Conservation (phyloP, 1,140 invertebrate genomes). For the Teleopsis dalmanni region DNA sequence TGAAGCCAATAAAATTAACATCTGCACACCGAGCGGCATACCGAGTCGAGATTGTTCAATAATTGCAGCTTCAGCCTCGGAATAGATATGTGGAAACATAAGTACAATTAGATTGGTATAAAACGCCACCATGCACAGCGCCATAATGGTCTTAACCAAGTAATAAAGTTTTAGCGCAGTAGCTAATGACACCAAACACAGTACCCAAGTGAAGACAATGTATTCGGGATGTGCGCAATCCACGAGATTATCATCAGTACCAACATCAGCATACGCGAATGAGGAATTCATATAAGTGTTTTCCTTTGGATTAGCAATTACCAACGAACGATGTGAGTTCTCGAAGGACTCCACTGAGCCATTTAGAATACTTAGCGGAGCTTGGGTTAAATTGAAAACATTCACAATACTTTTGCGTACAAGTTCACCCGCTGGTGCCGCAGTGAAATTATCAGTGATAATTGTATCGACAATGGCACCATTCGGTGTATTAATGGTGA, state of each 20-base stretch:
- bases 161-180: constrained; percentile 91
- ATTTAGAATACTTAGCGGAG: constrained; percentile 7
- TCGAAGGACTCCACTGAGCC: constrained; percentile 22
- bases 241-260: not conserved
- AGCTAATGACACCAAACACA: constrained; percentile 83
- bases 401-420: constrained; percentile 25
- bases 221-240: constrained; percentile 71
- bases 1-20: constrained; percentile 70
- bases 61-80: constrained; percentile 23
- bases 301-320: no score
- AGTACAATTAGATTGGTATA: constrained; percentile 64
- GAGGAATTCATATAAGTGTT: no score
- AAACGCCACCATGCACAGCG: constrained; percentile 63
- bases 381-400: constrained; percentile 23
- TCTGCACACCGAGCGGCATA: constrained; percentile 64
- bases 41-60: constrained; percentile 31
- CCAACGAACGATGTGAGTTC: constrained; percentile 11
- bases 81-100: constrained; percentile 46
- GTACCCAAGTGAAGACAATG: constrained; percentile 85
- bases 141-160: constrained; percentile 76
- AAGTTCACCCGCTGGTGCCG: constrained; percentile 21
- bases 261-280: constrained; percentile 11
- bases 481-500: constrained; percentile 36
- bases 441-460: constrained; percentile 22
- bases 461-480: constrained; percentile 18